A percentile compares a stretch with the other conserved stretches of the same genome.
phyloP scores from a whole-genome alignment of 2,888 invertebrate species.

The Dryobota labecula region DNA sequence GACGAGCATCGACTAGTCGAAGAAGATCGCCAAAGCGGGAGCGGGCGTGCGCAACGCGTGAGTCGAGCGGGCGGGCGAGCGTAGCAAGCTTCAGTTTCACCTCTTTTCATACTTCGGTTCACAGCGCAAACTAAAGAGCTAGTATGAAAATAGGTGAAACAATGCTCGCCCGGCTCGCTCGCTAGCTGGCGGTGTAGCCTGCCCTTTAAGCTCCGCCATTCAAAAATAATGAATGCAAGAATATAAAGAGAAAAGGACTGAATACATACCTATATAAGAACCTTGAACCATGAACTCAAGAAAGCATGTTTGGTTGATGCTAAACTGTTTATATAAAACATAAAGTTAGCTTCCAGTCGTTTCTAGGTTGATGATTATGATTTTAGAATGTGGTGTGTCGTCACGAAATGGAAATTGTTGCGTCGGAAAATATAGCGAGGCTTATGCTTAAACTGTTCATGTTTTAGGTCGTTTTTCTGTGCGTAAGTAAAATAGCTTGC shows the following conservation, averaged over 20 bases:
- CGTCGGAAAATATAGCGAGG: conserved; percentile 18
- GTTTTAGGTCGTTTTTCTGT: not conserved
- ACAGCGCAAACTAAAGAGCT: too few species aligned
- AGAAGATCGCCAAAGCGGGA: too few species aligned
- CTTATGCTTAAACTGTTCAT: conserved; percentile 27
- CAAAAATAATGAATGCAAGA: conserved; percentile 53
- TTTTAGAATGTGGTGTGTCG: conserved; percentile 44
- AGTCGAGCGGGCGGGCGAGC: too few species aligned
- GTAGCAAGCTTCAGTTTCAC: too few species aligned
- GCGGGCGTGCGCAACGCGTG: too few species aligned
- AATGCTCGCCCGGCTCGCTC: too few species aligned
- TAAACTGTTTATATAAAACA: conserved; percentile 57
- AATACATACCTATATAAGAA: conserved; percentile 57
- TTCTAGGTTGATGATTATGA: conserved; percentile 58
- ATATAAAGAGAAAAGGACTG: conserved; percentile 39
- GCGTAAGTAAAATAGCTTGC: conserved; percentile 1
- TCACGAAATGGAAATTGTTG: conserved; percentile 49
- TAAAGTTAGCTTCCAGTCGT: conserved; percentile 54
- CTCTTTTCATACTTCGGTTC: too few species aligned
- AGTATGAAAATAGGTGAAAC: too few species aligned
- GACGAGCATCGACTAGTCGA: too few species aligned
- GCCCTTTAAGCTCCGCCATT: conserved; percentile 11
- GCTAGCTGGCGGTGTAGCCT: too few species aligned
- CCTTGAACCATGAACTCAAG: conserved; percentile 50
- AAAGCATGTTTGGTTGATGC: conserved; percentile 53